Evolutionary conservation across 2,113 vertebrate genomes (phyloP).

Genomic region (Marmota flaviventris): DNA sequence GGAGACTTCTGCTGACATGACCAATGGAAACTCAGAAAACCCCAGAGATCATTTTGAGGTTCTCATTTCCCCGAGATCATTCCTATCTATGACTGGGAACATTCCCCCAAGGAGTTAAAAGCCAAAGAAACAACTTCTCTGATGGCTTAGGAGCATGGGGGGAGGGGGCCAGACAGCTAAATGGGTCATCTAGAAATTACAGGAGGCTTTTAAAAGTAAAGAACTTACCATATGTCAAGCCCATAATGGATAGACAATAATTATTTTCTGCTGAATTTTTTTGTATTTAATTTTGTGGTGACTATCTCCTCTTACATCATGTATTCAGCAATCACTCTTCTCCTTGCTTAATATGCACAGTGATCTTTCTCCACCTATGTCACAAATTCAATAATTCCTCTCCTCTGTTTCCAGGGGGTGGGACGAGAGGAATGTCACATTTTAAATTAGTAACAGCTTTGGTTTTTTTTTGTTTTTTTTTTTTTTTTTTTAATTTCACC

Average conservation of each 20-base stretch:
- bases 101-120: conserved; percentile 59
- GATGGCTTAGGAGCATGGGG: not conserved
- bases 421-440: conserved; percentile 51
- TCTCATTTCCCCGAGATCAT: not conserved
- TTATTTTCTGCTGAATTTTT: conserved; percentile 82
- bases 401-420: conserved; percentile 58
- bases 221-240: conserved; percentile 75
- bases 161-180: not conserved
- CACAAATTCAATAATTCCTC: conserved; percentile 84
- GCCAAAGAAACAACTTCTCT: conserved; percentile 3
- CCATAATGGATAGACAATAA: conserved; percentile 75
- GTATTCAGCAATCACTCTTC: conserved; percentile 81
- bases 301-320: conserved; percentile 76
- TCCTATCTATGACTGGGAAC: not conserved
- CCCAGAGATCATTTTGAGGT: not conserved
- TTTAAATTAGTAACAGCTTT: conserved; percentile 78
- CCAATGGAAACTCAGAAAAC: not conserved
- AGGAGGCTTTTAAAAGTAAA: conserved; percentile 65
- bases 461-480: no score
- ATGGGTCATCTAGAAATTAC: conserved; percentile 53
- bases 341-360: conserved; percentile 79
- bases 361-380: conserved; percentile 78
- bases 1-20: not conserved
- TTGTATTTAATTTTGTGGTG: conserved; percentile 81
- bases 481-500: conserved; percentile 60